Base-by-base conservation (phyloP, 2,113 vertebrate genomes). In the Neofelis nebulosa region DNA sequence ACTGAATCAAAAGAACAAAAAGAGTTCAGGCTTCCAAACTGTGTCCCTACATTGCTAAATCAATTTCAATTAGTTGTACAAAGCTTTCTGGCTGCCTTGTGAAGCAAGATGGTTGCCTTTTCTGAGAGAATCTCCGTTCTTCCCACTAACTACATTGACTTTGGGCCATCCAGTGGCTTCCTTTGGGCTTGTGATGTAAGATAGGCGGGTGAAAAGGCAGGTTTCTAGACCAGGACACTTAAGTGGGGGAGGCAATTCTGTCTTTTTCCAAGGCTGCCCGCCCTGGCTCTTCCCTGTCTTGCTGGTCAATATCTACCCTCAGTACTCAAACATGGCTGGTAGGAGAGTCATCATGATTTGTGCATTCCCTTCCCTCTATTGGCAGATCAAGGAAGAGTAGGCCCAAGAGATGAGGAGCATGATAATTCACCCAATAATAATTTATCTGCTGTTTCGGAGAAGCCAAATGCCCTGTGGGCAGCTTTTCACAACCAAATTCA, bases 1-100 rank as follows among this genome's bases (percentile, higher is more conserved):
- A 92, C 95, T 98, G 98, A 98, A 97, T 98, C 98, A 98, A 97
- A 93, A 74, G 87, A 96, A 96, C 84, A 86, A 81, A 97, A 97
- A 96, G 41, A 95, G 96, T 98, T 98, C 90, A 96, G 61, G 94
- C 61, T 98, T 98, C 98, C 52, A 98, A 97, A 97, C 52, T 61
- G 15, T 84, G 63, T 95, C 96, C 81, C 91, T 97, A 74, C 38
- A 92, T 98, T 98, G 63, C 81, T 55, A 97, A 90, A 97, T 98
- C 97, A 97, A 87, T 98, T 98, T 98, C 97, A 98, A 41, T 98
- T 98, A 89, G 65, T 36, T 95, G 68, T 84, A 82, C 93, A 91
- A 97, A 97, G 69, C 89, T 81, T 48, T 19, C 78, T 61, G 87
- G 31, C 7, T 97, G 76, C 57, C 92, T 85, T 93, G 68, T 95